A percentile compares a stretch with the other conserved stretches of the same genome.
These are phyloP conservation scores for Drosophila pachea DNA, from an alignment of 1,140 invertebrate genomes.

Conservation along the genomic window DNA sequence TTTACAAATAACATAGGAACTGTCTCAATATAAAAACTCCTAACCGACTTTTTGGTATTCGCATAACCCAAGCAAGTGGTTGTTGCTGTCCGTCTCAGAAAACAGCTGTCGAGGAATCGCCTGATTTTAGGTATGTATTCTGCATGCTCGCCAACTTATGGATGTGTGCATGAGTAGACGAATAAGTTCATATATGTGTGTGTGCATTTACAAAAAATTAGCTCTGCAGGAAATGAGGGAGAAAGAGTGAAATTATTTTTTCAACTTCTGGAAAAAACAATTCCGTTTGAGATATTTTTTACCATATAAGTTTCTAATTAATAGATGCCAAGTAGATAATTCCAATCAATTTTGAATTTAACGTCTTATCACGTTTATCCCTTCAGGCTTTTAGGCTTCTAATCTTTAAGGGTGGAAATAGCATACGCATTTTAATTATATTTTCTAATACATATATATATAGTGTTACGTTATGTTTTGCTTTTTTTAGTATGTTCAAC, in stretches of 20 bases:
- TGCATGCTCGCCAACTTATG: slow-evolving; percentile 14
- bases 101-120: slow-evolving; percentile 74
- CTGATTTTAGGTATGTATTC: slow-evolving; percentile 74
- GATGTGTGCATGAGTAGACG: slow-evolving; percentile 15
- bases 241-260: neutral
- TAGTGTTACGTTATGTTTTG: no score
- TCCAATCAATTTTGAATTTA: slow-evolving; percentile 12
- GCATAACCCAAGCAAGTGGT: slow-evolving; percentile 18
- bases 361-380: slow-evolving; percentile 40
- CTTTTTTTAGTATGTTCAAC: no score
- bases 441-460: no score
- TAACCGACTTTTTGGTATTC: slow-evolving; percentile 19
- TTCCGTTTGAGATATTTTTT: no score
- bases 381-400: slow-evolving; percentile 35
- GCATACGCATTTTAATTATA: no score
- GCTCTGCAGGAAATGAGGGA: slow-evolving; percentile 2
- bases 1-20: slow-evolving; percentile 30
- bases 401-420: neutral
- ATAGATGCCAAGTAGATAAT: no score
- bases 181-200: neutral
- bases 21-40: slow-evolving; percentile 41
- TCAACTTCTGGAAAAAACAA: no score
- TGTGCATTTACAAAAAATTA: neutral
- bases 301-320: slow-evolving; percentile 1
- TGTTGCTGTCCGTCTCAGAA: slow-evolving; percentile 32